Evolutionary conservation across 2,113 vertebrate genomes (phyloP).

Genomic region (Heterochromis multidens): DNA sequence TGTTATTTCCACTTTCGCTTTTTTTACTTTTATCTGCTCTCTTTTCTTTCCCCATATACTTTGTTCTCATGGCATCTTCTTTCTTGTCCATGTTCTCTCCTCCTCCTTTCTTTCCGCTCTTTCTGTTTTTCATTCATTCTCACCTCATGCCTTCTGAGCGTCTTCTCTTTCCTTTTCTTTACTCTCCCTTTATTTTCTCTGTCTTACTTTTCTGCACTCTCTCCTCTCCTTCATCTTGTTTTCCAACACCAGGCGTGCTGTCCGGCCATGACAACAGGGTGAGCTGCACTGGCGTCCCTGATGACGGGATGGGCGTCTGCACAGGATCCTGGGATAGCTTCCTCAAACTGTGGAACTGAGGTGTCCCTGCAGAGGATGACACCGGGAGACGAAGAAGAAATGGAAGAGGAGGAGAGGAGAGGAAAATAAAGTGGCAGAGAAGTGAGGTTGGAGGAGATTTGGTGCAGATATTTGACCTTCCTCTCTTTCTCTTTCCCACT

Average conservation of each 20-base stretch:
- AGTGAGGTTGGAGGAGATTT: not conserved
- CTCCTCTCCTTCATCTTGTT: not conserved
- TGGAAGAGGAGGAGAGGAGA: not conserved
- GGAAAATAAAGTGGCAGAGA: not conserved
- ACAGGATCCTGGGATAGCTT: constrained; percentile 99
- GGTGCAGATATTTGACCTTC: not conserved
- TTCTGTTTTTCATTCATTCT: not conserved
- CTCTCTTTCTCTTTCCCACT: constrained; percentile 17
- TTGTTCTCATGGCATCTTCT: not conserved
- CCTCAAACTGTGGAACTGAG: constrained; percentile 84
- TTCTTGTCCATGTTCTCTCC: not conserved
- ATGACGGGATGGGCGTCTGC: constrained; percentile 95
- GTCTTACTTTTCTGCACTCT: not conserved
- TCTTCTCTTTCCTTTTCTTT: not conserved
- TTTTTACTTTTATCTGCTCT: not conserved
- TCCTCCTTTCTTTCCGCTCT: not conserved
- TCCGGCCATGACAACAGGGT: constrained; percentile 98
- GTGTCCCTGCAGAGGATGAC: not conserved
- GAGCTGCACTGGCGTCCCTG: constrained; percentile 94
- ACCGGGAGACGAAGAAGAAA: not conserved
- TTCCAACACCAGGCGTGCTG: constrained; percentile 82
- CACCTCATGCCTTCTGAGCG: not conserved
- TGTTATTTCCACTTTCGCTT: not conserved
- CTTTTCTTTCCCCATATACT: accelerated
- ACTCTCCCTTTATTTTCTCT: not conserved